These are phyloP conservation scores for Strigops habroptila DNA, from an alignment of 2,113 vertebrate genomes.

Conservation along the genomic window DNA sequence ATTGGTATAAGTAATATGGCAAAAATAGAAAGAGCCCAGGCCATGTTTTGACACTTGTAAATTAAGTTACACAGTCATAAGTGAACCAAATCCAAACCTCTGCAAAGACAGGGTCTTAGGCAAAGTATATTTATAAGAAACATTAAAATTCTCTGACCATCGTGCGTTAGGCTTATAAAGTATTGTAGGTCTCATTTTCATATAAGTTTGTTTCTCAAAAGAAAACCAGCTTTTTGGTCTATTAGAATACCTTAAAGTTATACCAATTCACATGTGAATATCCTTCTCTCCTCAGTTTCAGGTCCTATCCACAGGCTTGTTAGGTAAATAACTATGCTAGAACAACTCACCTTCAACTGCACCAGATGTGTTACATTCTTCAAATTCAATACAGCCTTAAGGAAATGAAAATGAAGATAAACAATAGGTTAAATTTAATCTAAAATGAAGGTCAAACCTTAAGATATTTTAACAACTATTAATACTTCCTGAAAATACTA, in stretches of 20 bases:
- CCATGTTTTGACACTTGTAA: neutral
- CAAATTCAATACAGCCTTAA: slow-evolving; percentile 88
- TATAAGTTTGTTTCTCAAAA: neutral
- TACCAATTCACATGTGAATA: neutral
- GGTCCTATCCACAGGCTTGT: neutral
- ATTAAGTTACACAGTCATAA: neutral
- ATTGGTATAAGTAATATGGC: neutral
- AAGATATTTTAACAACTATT: neutral
- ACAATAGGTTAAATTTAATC: neutral
- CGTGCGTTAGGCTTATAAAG: neutral
- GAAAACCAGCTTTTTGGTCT: neutral
- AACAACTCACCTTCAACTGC: slow-evolving; percentile 84
- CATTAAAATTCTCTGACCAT: neutral
- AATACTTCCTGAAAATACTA: neutral
- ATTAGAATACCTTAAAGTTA: neutral
- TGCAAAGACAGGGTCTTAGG: neutral
- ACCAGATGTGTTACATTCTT: slow-evolving; percentile 87
- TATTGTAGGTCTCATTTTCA: neutral
- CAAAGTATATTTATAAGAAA: neutral
- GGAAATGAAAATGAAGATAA: neutral
- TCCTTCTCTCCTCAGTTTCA: neutral
- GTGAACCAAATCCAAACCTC: neutral
- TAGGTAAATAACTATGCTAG: neutral
- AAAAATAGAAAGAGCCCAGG: neutral
- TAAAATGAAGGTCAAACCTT: neutral